phyloP scores from a whole-genome alignment of 2,113 vertebrate genomes.

The Ptilorrhoa leucosticta region DNA sequence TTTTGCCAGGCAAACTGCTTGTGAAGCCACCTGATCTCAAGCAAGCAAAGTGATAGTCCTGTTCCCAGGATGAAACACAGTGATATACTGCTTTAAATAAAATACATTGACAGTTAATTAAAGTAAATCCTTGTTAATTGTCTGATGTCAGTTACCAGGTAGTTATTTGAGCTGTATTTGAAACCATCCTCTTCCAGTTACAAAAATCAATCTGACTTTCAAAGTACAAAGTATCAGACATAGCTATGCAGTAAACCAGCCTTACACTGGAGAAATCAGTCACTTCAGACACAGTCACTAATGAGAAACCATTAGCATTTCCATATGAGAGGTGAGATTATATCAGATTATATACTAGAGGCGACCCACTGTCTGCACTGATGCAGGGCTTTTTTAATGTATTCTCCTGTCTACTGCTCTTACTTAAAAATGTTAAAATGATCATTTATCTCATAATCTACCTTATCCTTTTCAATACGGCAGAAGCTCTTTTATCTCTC shows the following conservation, averaged over 20 bases:
- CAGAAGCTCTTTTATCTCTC: background rate
- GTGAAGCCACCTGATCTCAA: background rate
- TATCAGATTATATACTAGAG: background rate
- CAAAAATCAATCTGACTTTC: constrained; percentile 15
- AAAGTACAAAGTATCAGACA: background rate
- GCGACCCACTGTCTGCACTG: background rate
- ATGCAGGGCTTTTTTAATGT: background rate
- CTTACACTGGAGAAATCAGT: background rate
- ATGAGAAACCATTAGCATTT: background rate
- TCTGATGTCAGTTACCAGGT: background rate
- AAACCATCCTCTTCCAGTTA: background rate
- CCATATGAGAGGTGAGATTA: background rate
- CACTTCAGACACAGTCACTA: background rate
- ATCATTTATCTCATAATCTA: background rate
- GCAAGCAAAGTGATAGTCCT: background rate
- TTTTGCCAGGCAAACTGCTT: background rate
- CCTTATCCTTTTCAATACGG: background rate
- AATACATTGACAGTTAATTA: background rate
- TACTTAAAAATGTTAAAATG: background rate
- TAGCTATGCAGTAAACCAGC: background rate
- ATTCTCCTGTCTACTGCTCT: background rate
- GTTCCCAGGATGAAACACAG: background rate
- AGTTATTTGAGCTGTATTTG: constrained; percentile 5
- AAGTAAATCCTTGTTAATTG: background rate
- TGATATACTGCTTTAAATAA: background rate